Evolutionary conservation across 2,797 vertebrate species (phyloP).

Genomic region (Picus viridis): DNA sequence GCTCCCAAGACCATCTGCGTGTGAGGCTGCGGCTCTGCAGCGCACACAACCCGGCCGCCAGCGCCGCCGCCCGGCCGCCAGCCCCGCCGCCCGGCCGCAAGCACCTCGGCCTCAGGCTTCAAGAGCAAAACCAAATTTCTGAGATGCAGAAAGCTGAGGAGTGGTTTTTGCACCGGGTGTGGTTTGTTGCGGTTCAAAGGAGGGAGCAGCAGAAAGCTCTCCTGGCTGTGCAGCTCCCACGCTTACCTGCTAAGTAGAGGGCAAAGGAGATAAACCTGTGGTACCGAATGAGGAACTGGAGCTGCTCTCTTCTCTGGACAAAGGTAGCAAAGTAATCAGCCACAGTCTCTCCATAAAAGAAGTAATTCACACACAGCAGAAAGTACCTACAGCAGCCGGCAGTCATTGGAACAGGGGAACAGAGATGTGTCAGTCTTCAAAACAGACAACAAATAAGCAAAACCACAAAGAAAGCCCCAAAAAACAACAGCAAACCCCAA

Average conservation of each 20-base stretch:
- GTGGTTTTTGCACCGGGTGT: too few species aligned
- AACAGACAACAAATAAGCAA: neutral
- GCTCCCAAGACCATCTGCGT: neutral
- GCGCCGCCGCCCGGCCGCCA: too few species aligned
- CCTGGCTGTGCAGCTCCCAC: neutral
- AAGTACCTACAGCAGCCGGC: conserved; percentile 87
- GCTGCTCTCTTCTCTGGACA: conserved; percentile 94
- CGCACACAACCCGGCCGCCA: neutral
- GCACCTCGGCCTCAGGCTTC: neutral
- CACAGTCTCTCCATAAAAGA: conserved; percentile 97
- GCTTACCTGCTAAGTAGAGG: conserved; percentile 93
- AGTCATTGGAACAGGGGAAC: neutral
- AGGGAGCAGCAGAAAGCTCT: neutral
- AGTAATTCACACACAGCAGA: conserved; percentile 97
- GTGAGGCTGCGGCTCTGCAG: neutral
- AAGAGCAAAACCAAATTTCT: neutral
- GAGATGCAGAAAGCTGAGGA: neutral
- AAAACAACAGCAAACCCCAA: too few species aligned
- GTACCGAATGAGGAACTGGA: conserved; percentile 96
- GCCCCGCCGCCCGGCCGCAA: too few species aligned
- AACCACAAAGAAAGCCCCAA: neutral
- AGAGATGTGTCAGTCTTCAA: neutral
- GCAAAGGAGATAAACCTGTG: conserved; percentile 98
- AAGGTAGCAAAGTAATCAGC: conserved; percentile 94
- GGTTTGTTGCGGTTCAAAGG: neutral